Conservation (phyloP, 2,797 vertebrate genomes). For the Microhierax caerulescens region DNA sequence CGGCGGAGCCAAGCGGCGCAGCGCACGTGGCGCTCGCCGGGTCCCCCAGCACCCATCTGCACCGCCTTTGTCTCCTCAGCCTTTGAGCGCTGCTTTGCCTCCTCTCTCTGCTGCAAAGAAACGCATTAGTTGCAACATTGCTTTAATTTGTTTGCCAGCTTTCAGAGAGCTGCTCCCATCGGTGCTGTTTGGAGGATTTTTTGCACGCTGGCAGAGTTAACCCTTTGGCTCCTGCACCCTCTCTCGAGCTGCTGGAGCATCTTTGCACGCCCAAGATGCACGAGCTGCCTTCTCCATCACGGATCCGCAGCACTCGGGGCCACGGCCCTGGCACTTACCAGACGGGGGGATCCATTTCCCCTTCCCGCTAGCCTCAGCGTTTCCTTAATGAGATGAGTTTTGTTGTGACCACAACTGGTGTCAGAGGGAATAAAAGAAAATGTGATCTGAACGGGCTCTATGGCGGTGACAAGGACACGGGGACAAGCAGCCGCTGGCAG, state of each 20-base stretch:
- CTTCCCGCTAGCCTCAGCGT: neutral
- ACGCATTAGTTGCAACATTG: conserved; percentile 10
- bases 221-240: neutral
- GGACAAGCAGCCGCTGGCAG: neutral
- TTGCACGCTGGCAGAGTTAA: neutral
- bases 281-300: neutral
- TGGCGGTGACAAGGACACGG: neutral
- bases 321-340: neutral
- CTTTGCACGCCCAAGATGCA: fast-evolving
- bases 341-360: neutral
- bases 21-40: neutral
- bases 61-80: conserved; percentile 41
- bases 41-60: conserved; percentile 57
- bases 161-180: conserved; percentile 13
- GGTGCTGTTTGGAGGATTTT: neutral
- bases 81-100: neutral
- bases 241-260: fast-evolving
- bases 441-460: fast-evolving
- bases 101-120: conserved; percentile 20
- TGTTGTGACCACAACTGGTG: conserved; percentile 23
- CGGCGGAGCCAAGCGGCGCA: neutral
- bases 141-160: conserved; percentile 60
- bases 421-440: conserved; percentile 7
- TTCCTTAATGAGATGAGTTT: conserved; percentile 15
- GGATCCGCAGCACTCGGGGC: neutral